Evolutionary conservation across 2,797 vertebrate genomes (phyloP).

Genomic region (Platalea minor): DNA sequence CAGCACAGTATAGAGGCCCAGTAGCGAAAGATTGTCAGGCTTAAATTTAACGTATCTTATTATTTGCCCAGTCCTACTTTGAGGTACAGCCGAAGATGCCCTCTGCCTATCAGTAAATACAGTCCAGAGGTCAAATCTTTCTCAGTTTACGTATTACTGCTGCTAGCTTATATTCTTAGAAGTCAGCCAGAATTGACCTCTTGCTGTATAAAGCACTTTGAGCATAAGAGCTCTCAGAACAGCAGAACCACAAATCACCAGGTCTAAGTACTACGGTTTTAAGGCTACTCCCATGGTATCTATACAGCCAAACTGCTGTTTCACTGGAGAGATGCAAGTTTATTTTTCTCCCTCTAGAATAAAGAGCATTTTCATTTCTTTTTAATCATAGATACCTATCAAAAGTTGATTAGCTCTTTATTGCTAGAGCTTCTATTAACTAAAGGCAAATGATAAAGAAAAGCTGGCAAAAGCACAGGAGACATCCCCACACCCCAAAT

Average conservation of each 20-base stretch:
- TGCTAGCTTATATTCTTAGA: background rate
- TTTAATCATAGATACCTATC: background rate
- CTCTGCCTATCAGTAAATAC: background rate
- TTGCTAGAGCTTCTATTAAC: background rate
- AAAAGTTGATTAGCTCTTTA: background rate
- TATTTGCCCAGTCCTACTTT: background rate
- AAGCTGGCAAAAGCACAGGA: background rate
- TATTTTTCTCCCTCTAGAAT: background rate
- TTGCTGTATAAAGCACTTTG: background rate
- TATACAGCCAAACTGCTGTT: background rate
- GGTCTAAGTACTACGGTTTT: background rate
- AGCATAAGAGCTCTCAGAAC: background rate
- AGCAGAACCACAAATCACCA: slow-evolving; percentile 32
- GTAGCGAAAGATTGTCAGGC: background rate
- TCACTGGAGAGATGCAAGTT: background rate
- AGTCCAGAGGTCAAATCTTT: slow-evolving; percentile 4
- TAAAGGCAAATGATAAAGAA: background rate
- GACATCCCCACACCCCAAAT: background rate
- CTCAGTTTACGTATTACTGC: slow-evolving; percentile 7
- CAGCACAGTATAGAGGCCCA: background rate
- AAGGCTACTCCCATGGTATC: background rate
- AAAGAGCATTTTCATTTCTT: background rate
- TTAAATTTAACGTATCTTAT: background rate
- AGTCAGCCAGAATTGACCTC: slow-evolving; percentile 28
- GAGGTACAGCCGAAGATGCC: background rate